Conservation (phyloP, 2,113 vertebrate species). For the Chamaetylas fuelleborni region DNA sequence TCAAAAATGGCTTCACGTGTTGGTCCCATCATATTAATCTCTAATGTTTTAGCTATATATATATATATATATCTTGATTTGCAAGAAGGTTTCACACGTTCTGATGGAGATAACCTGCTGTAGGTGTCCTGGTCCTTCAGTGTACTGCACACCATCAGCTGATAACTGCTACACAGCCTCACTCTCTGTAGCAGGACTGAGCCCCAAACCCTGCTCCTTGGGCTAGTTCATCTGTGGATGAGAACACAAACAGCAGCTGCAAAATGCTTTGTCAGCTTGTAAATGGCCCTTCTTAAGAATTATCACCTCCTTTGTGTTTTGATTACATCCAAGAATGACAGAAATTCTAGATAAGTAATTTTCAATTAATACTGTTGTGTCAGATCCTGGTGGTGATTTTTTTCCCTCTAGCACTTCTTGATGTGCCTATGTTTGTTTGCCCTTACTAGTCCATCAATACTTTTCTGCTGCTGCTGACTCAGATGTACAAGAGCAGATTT, state of each 20-base stretch:
- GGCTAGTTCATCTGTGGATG: fast-evolving
- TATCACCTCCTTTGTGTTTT: not conserved
- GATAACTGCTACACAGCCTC: not conserved
- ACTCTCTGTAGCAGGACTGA: not conserved
- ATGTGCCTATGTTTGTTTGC: not conserved
- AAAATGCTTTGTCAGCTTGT: not conserved
- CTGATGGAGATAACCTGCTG: fast-evolving
- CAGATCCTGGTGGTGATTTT: not conserved
- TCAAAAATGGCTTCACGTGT: not conserved
- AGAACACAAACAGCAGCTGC: not conserved
- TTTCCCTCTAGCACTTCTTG: not conserved
- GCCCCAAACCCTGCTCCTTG: fast-evolving
- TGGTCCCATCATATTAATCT: not conserved
- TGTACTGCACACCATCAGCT: fast-evolving
- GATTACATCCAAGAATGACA: not conserved
- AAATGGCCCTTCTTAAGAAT: not conserved
- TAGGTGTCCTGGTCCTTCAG: not conserved
- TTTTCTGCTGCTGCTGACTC: not conserved
- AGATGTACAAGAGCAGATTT: not conserved
- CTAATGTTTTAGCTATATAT: not conserved
- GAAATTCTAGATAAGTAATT: not conserved
- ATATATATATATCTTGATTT: too few species aligned
- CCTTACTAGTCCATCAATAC: not conserved
- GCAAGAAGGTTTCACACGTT: fast-evolving
- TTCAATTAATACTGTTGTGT: not conserved